These are phyloP conservation scores for Myathropa florea DNA, from an alignment of 2,888 invertebrate genomes.

Conservation along the genomic window DNA sequence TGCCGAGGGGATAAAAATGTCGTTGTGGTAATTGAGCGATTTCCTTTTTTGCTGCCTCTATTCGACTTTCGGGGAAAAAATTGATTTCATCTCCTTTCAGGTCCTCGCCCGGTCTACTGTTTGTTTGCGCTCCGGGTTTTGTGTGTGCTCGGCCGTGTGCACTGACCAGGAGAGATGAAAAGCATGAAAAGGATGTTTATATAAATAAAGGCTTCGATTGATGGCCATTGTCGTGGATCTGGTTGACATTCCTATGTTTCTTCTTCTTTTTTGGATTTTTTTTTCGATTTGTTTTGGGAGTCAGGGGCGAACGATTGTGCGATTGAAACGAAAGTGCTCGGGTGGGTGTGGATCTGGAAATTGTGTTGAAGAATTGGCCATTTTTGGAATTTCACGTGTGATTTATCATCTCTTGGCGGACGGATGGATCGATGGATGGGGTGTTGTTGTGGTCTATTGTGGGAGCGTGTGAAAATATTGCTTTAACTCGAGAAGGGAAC, in stretches of 20 bases:
- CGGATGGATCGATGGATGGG: neutral
- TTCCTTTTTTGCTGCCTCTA: constrained; percentile 40
- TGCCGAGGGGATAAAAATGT: constrained; percentile 61
- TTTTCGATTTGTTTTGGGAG: neutral
- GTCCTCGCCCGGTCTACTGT: constrained; percentile 29
- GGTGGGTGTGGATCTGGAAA: constrained; percentile 21
- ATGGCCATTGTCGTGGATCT: constrained; percentile 65
- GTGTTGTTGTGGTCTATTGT: neutral
- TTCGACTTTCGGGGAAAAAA: constrained; percentile 41
- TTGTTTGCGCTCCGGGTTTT: constrained; percentile 25
- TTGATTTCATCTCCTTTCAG: constrained; percentile 38
- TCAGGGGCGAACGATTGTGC: constrained; percentile 40
- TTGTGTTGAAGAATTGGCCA: constrained; percentile 59
- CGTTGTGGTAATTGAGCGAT: constrained; percentile 69
- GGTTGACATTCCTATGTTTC: constrained; percentile 48
- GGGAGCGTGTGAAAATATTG: neutral
- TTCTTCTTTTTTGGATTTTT: neutral
- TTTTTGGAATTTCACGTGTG: constrained; percentile 60
- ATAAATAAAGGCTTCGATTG: constrained; percentile 69
- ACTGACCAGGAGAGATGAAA: constrained; percentile 39
- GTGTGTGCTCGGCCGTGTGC: constrained; percentile 38
- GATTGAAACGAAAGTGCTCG: constrained; percentile 15
- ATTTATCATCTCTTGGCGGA: constrained; percentile 49
- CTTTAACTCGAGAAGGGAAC: neutral
- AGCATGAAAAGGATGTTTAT: constrained; percentile 64